Evolutionary conservation across 2,888 invertebrate species (phyloP).

Genomic region (Heteromyza rotundicornis): DNA sequence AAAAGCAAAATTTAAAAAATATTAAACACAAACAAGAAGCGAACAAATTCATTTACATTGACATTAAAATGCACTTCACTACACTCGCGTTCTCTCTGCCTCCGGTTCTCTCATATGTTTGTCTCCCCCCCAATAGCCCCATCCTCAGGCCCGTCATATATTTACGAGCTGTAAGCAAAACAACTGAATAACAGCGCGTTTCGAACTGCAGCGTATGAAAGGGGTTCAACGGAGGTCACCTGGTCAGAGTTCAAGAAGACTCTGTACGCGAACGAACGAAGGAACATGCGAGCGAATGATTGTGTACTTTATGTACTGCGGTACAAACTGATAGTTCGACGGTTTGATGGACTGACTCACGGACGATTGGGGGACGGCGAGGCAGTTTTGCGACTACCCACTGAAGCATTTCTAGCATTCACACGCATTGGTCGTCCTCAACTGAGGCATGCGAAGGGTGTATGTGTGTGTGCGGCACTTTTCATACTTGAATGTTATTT

Average conservation of each 20-base stretch:
- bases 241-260: conserved; percentile 61
- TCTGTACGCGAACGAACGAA: conserved; percentile 22
- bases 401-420: too few relatives aligned
- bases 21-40: conserved; percentile 11
- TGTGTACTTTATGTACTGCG: conserved; percentile 24
- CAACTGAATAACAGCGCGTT: background rate
- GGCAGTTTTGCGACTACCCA: too few relatives aligned
- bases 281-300: background rate
- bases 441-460: too few relatives aligned
- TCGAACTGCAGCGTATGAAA: conserved; percentile 27
- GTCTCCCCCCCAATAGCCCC: background rate
- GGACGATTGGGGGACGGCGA: too few relatives aligned
- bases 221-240: conserved; percentile 59
- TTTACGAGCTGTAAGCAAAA: background rate
- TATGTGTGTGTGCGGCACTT: too few relatives aligned
- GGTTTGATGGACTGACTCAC: conserved; percentile 6
- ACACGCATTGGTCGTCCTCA: too few relatives aligned
- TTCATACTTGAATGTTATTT: too few relatives aligned
- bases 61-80: conserved; percentile 42
- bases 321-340: conserved; percentile 1
- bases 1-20: background rate
- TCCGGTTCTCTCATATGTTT: background rate
- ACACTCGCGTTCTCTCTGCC: background rate
- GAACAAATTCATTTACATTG: conserved; percentile 39
- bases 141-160: conserved; percentile 18